Conservation (phyloP, 2,888 invertebrate genomes). For the Acronicta psi region DNA sequence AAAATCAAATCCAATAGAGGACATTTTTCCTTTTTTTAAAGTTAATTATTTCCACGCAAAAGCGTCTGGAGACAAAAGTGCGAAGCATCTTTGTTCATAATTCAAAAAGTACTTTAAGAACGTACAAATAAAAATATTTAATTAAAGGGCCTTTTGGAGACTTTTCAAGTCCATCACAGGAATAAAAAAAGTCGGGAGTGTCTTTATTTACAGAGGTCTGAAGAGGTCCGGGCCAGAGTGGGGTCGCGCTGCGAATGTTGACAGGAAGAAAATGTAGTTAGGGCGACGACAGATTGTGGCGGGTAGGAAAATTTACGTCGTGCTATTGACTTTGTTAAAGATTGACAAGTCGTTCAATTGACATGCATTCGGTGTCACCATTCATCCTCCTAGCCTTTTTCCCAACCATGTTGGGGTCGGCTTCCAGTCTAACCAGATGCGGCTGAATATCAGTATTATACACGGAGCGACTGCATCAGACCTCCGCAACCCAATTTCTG, state of each 20-base stretch:
- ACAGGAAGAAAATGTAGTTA: conserved; percentile 31
- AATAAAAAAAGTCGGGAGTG: conserved; percentile 17
- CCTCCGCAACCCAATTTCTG: too few relatives aligned
- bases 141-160: conserved; percentile 31
- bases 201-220: conserved; percentile 40
- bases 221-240: conserved; percentile 14
- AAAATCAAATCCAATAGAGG: neutral
- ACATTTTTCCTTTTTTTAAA: neutral
- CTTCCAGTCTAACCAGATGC: too few relatives aligned
- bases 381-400: too few relatives aligned
- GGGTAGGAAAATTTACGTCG: conserved; percentile 5
- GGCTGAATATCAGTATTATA: too few relatives aligned
- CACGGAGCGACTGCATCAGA: too few relatives aligned
- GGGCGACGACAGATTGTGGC: conserved; percentile 25
- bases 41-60: neutral
- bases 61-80: conserved; percentile 10
- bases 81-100: conserved; percentile 18
- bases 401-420: too few relatives aligned
- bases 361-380: neutral
- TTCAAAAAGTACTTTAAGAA: conserved; percentile 21
- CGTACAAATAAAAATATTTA: conserved; percentile 32
- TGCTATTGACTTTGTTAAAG: conserved; percentile 17
- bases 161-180: conserved; percentile 24
- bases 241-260: conserved; percentile 16
- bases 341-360: conserved; percentile 4